These are phyloP conservation scores for Danaus chrysippus DNA, from an alignment of 2,888 invertebrate species.

Conservation along the genomic window DNA sequence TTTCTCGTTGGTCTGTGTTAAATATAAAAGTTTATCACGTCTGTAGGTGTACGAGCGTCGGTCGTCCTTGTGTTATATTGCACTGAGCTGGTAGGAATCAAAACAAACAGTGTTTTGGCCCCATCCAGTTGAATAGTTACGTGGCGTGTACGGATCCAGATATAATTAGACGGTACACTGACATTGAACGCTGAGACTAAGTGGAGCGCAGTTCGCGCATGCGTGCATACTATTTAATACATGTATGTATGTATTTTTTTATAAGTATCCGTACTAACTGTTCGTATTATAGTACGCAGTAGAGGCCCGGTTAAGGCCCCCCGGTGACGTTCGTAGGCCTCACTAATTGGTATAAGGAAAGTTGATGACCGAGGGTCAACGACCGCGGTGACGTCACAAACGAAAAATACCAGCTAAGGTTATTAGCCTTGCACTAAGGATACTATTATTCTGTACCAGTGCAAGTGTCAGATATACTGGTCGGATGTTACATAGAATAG, in stretches of 20 bases:
- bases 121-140: slow-evolving; percentile 69
- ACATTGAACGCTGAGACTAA: slow-evolving; percentile 78
- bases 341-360: slow-evolving; percentile 55
- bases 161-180: slow-evolving; percentile 78
- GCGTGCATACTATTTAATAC: slow-evolving; percentile 55
- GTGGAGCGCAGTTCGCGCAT: slow-evolving; percentile 66
- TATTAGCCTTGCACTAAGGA: slow-evolving; percentile 43
- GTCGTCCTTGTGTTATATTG: slow-evolving; percentile 31
- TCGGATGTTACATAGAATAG: too few relatives aligned
- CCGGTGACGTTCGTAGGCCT: slow-evolving; percentile 34
- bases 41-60: slow-evolving; percentile 16
- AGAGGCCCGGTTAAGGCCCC: slow-evolving; percentile 53
- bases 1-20: slow-evolving; percentile 13
- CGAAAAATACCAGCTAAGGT: slow-evolving; percentile 42
- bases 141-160: slow-evolving; percentile 66
- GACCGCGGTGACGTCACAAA: slow-evolving; percentile 52
- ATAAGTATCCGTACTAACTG: slow-evolving; percentile 48
- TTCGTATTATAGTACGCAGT: slow-evolving; percentile 20
- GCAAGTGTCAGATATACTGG: too few relatives aligned
- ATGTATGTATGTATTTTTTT: slow-evolving; percentile 55
- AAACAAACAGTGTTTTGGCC: slow-evolving; percentile 72
- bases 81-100: slow-evolving; percentile 55
- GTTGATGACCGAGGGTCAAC: slow-evolving; percentile 57
- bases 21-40: slow-evolving; percentile 15
- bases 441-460: slow-evolving; percentile 14